Percentiles rank a stretch among this genome's conserved stretches.
These are phyloP conservation scores for Himalopsyche phryganea DNA, from an alignment of 1,140 invertebrate genomes.

Conservation along the genomic window DNA sequence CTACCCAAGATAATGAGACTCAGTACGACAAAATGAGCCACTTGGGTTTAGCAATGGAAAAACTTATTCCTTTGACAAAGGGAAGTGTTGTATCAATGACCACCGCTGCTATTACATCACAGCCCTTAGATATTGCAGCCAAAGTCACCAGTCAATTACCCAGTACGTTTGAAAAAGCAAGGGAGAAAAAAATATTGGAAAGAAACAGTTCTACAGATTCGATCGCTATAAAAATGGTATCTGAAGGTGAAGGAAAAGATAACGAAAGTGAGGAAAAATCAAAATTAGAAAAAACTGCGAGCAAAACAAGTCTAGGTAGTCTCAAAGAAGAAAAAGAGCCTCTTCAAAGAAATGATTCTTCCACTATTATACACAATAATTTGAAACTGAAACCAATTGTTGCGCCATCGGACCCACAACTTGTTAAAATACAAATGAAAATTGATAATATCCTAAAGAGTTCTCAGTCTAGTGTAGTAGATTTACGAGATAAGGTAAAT, in stretches of 20 bases:
- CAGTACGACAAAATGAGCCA: constrained; percentile 43
- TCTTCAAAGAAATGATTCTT: constrained; percentile 29
- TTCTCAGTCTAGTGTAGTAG: constrained; percentile 27
- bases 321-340: constrained; percentile 31
- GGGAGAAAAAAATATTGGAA: constrained; percentile 50
- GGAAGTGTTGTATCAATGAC: constrained; percentile 54
- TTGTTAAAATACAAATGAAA: constrained; percentile 49
- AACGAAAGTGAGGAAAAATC: constrained; percentile 36
- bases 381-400: constrained; percentile 46
- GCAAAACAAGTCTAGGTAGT: constrained; percentile 35
- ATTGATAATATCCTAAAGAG: constrained; percentile 50
- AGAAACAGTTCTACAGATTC: constrained; percentile 51
- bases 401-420: constrained; percentile 47
- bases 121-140: constrained; percentile 50
- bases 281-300: constrained; percentile 35
- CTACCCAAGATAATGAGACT: constrained; percentile 47
- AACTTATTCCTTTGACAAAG: constrained; percentile 48
- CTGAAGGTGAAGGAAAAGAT: constrained; percentile 40
- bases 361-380: constrained; percentile 39
- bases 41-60: constrained; percentile 41
- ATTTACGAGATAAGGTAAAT: constrained; percentile 27
- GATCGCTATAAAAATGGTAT: constrained; percentile 39
- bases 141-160: constrained; percentile 52
- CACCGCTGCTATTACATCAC: constrained; percentile 52
- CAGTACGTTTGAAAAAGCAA: constrained; percentile 47